Evolutionary conservation across 2,797 vertebrate species (phyloP), one percentile per base, ranked within the genome.

Genomic region (Arnoldichthys spilopterus): DNA sequence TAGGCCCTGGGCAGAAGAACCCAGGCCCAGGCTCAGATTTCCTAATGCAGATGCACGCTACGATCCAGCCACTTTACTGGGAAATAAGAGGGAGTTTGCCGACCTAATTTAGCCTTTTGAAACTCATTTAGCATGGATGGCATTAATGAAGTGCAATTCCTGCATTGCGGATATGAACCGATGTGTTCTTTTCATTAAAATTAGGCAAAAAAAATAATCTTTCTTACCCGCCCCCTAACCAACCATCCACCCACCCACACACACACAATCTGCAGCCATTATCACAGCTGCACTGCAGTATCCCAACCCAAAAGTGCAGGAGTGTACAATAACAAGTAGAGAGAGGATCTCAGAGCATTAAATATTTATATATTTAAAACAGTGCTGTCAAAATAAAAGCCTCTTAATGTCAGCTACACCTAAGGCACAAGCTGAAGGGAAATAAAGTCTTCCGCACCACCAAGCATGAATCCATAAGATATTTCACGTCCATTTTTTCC

Each of bases 321-420:
- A 74, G 72, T 62, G 40, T 26, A 72, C 43, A 77, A 83, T 73
- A 84, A 85, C 78, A 84, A 78, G 66, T 73, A 49, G 40, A 37
- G 74, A 82, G 68, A 76, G 79, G 78, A 88, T 81, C 67, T 54
- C 16, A 43, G 51, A 24, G 45, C 68, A 84, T 87, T 61, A 85
- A 85, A 87, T 80, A 88, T 85, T 77, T 80, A 86, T 80, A 68
- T 53, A 71, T 76, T 71, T 85, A 84, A 86, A 88, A 83, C 63
- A 78, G 75, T 79, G 54, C 84, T 80, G 77, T 86, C 84, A 78
- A 86, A 87, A 86, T 82, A 84, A 86, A 85, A 84, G 80, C 81
- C 61, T 81, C 67, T 79, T 80, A 84, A 83, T 76, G 83, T 76
- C 78, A 84, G 70, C 81, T 58, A 77, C 74, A 80, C 74, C 78